Base-by-base conservation (phyloP, 2,113 vertebrate genomes). In the Tragelaphus buxtoni region DNA sequence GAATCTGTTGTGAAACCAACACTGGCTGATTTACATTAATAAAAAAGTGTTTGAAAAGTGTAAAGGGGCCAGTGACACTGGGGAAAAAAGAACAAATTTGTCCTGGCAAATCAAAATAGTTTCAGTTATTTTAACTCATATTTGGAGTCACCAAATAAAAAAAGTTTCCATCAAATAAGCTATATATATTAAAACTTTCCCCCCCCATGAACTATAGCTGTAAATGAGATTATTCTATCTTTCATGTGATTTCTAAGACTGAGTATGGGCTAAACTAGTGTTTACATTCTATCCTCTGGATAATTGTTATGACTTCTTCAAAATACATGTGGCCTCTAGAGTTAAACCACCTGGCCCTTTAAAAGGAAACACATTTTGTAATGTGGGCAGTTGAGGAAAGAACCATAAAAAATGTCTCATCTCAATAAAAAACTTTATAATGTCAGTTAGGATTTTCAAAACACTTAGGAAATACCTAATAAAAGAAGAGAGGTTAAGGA, bases 21-120 rank as follows among this genome's bases (percentile, higher is more conserved):
- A 63, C 1, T 61, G 91, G 72, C 5, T 95, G 60, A 92, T 80
- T 84, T 87, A 63, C 42, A 58, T 22, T 91, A 94, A 69, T 14
- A 5, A 55, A 90, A 80, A 90, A 84, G 35, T 69, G 32, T 83
- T 94, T 83, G 28, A 93, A 93, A 96, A 94, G 81, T 88, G 30
- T 74, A 35, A 95, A 97, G 47, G 51, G 10, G 32, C 53, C 11
- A 88, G 17, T 56, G 42, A 74, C 28, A 47, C 7, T 84, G 51
- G 65, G 5, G 22, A 39, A 9, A 76, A 90, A 61, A 90, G 8
- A 42, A 79, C 16, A 89, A 24, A 86, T 96, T 12, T 65, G 30
- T 35, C 5, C 72, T 77, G 30, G 65, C 18, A 86, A 94, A 42
- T 76, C 9, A 18, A 30, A 55, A 45, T 56, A 26, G 11, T 89